Evolutionary conservation across 2,113 vertebrate genomes (phyloP).

Genomic region (Halichoerus grypus): DNA sequence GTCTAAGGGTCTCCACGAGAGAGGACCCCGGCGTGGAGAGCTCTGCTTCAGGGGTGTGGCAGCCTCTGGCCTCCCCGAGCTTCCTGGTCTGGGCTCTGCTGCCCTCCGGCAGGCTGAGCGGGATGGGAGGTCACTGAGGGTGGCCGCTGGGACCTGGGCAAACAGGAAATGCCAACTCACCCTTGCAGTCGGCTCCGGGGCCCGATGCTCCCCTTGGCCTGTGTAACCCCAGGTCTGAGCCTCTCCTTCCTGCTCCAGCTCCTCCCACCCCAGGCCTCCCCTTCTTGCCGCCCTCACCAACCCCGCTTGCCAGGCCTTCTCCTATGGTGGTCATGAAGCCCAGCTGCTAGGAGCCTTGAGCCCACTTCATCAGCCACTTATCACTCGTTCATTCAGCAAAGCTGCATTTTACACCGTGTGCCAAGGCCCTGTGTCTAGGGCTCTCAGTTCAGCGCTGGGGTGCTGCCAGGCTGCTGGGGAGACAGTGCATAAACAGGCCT

Average conservation of each 20-base stretch:
- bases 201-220: background rate
- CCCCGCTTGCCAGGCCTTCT: background rate
- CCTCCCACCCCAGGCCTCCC: background rate
- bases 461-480: background rate
- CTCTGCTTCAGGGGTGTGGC: background rate
- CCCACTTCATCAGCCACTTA: background rate
- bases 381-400: background rate
- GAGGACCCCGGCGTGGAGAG: background rate
- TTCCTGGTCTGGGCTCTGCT: background rate
- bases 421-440: background rate
- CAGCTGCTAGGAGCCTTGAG: too few relatives aligned
- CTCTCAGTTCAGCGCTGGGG: background rate
- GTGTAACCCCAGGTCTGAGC: background rate
- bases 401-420: rapidly evolving
- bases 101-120: background rate
- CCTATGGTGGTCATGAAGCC: background rate
- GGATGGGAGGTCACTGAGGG: background rate
- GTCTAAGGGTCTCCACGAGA: background rate
- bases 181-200: background rate
- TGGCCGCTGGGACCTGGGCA: background rate
- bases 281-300: background rate
- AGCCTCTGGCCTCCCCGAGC: background rate
- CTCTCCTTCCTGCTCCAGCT: background rate
- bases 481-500: background rate
- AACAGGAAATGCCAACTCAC: constrained; percentile 33